phyloP scores from a whole-genome alignment of 2,113 vertebrate species.

The Pseudopodoces humilis region DNA sequence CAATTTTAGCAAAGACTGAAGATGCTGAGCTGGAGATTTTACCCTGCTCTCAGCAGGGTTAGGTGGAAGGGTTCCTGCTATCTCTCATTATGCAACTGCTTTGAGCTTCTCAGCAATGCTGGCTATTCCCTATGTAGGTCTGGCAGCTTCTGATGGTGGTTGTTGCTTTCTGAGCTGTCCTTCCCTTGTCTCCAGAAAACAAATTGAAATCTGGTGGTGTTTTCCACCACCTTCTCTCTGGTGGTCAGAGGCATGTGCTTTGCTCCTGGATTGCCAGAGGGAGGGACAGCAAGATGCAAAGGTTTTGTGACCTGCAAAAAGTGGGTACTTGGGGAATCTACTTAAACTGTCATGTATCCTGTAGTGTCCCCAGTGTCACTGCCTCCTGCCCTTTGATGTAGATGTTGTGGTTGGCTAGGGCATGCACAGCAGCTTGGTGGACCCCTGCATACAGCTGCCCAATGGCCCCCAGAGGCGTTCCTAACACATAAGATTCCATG shows the following conservation, averaged over 20 bases:
- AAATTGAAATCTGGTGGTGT: background rate
- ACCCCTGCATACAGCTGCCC: background rate
- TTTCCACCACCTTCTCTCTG: background rate
- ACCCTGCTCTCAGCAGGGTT: background rate
- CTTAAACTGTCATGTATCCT: fast-evolving
- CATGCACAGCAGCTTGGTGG: background rate
- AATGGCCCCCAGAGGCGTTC: background rate
- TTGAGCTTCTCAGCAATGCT: background rate
- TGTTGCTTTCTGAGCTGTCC: background rate
- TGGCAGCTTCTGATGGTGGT: background rate
- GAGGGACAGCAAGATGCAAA: background rate
- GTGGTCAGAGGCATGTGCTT: background rate
- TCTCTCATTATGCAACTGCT: background rate
- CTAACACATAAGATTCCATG: fast-evolving
- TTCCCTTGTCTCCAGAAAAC: background rate
- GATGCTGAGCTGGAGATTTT: background rate
- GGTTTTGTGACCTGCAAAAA: background rate
- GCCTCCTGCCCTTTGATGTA: background rate
- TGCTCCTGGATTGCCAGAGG: background rate
- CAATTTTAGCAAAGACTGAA: background rate
- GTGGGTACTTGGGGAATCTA: background rate
- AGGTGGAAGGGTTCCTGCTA: background rate
- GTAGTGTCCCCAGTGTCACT: background rate
- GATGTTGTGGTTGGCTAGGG: background rate
- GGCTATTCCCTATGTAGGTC: background rate